These are phyloP conservation scores for Corythornis leucogaster DNA, from an alignment of 2,797 vertebrate species.

Conservation along the genomic window DNA sequence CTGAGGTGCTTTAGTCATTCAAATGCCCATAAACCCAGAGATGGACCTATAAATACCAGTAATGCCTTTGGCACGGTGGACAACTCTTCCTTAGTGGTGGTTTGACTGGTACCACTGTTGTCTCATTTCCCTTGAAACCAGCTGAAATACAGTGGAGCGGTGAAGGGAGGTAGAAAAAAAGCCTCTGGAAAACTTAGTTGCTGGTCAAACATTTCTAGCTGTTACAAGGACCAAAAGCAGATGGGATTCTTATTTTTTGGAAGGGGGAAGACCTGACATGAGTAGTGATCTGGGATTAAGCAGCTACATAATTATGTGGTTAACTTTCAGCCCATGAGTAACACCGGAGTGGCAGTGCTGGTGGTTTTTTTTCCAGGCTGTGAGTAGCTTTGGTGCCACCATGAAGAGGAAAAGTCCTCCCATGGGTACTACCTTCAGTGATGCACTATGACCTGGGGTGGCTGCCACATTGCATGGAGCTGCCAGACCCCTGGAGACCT, in stretches of 20 bases:
- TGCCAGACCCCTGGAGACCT: not conserved
- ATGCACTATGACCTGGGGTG: rapidly evolving
- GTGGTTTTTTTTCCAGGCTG: not conserved
- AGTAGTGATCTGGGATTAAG: not conserved
- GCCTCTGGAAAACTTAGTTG: not conserved
- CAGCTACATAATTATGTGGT: not conserved
- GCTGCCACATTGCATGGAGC: rapidly evolving
- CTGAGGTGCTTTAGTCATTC: not conserved
- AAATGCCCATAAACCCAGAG: rapidly evolving
- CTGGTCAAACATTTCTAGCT: not conserved
- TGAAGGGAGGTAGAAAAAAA: not conserved
- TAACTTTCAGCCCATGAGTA: not conserved
- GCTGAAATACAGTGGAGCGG: rapidly evolving
- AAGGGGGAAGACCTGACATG: not conserved
- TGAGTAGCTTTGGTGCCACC: rapidly evolving
- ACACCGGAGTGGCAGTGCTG: rapidly evolving
- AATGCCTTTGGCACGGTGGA: rapidly evolving
- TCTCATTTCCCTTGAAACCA: rapidly evolving
- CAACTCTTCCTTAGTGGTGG: not conserved
- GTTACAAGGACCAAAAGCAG: too few species aligned
- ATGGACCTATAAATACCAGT: not conserved
- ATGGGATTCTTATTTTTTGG: not conserved
- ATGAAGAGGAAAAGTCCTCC: not conserved
- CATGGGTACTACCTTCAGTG: rapidly evolving
- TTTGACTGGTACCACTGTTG: not conserved